Evolutionary conservation across 2,113 vertebrate genomes (phyloP).

Genomic region (mouse (Mus musculus)): GRCm39 chr14:118030001-118030500

Average conservation of each 20-base stretch:
- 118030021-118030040: slow-evolving; percentile 1
- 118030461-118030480: slow-evolving; percentile 33
- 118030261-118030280: slow-evolving; percentile 57
- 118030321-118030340: slow-evolving; percentile 52
- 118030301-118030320: slow-evolving; percentile 62
- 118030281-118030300: slow-evolving; percentile 49
- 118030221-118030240: not conserved
- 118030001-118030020: not conserved
- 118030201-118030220: slow-evolving; percentile 26
- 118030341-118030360: slow-evolving; percentile 54
- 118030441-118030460: slow-evolving; percentile 37
- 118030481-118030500: slow-evolving; percentile 36
- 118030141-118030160: too few relatives aligned
- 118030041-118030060: not conserved
- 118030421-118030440: not conserved
- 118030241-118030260: slow-evolving; percentile 63
- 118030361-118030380: slow-evolving; percentile 65
- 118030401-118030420: not conserved
- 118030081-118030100: not conserved
- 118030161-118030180: not conserved
- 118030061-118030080: not conserved
- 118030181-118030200: not conserved
- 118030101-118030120: not conserved
- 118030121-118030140: not conserved
- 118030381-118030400: slow-evolving; percentile 23